Evolutionary conservation across 2,113 vertebrate genomes (phyloP).

Genomic region (Patagioenas fasciata): DNA sequence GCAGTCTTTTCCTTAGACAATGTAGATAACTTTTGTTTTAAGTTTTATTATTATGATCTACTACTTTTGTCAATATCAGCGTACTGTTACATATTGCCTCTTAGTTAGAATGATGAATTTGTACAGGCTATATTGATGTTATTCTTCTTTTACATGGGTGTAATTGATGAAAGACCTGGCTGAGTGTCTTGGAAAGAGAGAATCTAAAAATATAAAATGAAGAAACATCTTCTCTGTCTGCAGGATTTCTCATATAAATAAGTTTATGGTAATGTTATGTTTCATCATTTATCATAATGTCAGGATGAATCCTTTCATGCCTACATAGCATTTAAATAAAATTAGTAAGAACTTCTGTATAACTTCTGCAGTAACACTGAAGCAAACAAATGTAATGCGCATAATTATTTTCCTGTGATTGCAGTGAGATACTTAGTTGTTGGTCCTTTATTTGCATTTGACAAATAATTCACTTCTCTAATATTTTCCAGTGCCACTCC

Average conservation of each 20-base stretch:
- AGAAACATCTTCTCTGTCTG: neutral
- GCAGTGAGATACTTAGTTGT: neutral
- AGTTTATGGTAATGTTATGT: constrained; percentile 13
- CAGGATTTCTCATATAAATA: neutral
- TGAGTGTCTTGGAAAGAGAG: neutral
- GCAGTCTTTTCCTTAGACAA: neutral
- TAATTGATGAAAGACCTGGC: constrained; percentile 6
- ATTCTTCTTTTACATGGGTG: neutral
- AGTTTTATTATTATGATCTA: neutral
- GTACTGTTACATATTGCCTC: neutral
- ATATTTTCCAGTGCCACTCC: neutral
- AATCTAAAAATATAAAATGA: neutral
- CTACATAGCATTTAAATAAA: neutral
- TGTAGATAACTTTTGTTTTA: neutral
- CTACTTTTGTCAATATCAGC: neutral
- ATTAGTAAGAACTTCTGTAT: neutral
- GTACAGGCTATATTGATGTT: constrained; percentile 1
- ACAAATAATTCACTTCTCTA: neutral
- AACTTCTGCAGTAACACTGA: neutral
- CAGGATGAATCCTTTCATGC: neutral
- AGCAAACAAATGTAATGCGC: neutral
- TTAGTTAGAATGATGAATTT: constrained; percentile 2
- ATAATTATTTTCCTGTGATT: neutral
- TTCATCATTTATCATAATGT: neutral
- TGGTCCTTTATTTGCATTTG: neutral